Evolutionary conservation across 2,888 invertebrate genomes (phyloP), one percentile per base, ranked within the genome.

Genomic region (Synanthedon formicaeformis): DNA sequence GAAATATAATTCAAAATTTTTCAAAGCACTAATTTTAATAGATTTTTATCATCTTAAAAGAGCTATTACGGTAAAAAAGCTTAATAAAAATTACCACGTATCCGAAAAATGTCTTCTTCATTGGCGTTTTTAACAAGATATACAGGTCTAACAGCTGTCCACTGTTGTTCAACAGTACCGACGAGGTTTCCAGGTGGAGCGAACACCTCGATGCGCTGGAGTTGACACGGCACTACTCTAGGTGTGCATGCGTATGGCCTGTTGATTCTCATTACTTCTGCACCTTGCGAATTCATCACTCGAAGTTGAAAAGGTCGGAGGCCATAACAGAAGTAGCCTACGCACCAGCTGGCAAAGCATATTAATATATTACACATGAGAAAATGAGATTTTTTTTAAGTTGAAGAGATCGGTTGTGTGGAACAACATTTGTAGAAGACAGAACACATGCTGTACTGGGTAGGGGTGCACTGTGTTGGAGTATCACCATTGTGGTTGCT

Each of bases 201-300:
- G 53, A 89, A 92, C 0, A 96, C 92, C 64, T 94, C 91, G 78
- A 95, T 82, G 51, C 81, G 81, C 89, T 96, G 88, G 55, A 89
- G 80, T 69, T 94, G 95, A 75, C 96, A 96, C 4, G 96, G 96
- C 62, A 93, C 92, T 56, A 92, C 91, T 63, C 96, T 94, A 34
- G 91, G 88, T 50, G 92, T 91, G 78, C 94, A 96, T 40, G 94
- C 91, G 56, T 93, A 88, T 0, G 95, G 94, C 16, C 97, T 89
- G 65, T 91, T 82, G 66, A 98, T 88, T 73, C 93, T 92, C 73
- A 98, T 93, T 48, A 97, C 91, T 60, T 85, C 83, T 0, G 53
- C 57, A 0, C 82, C 83, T 0, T 61, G 52, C 41, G 50, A 50
- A 64, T 83, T 74, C 12, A 58, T 56, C 12, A 86, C 80, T 5